Evolutionary conservation across 2,888 invertebrate species (phyloP).

Genomic region (Endotricha flammealis): DNA sequence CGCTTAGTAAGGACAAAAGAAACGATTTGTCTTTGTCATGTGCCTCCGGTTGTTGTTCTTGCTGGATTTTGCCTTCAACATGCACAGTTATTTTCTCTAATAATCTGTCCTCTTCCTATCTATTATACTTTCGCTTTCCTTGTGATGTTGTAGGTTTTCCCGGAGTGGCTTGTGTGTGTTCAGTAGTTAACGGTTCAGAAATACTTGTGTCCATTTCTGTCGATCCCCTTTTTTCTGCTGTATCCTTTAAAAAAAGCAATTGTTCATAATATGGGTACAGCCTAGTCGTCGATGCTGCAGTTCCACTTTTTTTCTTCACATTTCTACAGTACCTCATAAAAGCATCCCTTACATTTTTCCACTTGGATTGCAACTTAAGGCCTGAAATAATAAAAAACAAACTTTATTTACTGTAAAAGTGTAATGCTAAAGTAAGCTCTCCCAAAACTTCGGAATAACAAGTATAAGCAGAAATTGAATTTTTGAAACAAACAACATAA

Average conservation of each 20-base stretch:
- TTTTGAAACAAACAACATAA: too few species aligned
- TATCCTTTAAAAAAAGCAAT: slow-evolving; percentile 3
- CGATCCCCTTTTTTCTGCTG: background rate
- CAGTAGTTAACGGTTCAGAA: background rate
- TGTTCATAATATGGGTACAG: slow-evolving; percentile 4
- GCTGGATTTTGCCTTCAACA: slow-evolving; percentile 3
- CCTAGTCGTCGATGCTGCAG: slow-evolving; percentile 4
- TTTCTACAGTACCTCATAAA: slow-evolving; percentile 3
- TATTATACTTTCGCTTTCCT: slow-evolving; percentile 6
- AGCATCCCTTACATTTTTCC: slow-evolving; percentile 7
- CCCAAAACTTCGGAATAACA: too few species aligned
- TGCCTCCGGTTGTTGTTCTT: slow-evolving; percentile 7
- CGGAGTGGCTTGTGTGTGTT: slow-evolving; percentile 4
- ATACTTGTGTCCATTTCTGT: background rate
- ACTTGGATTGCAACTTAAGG: slow-evolving; percentile 5
- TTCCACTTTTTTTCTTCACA: slow-evolving; percentile 5
- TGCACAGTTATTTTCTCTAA: slow-evolving; percentile 2
- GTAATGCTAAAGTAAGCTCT: too few species aligned
- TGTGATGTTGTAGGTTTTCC: background rate
- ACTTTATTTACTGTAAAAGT: too few species aligned
- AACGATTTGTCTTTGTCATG: too few species aligned
- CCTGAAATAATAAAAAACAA: slow-evolving; percentile 3
- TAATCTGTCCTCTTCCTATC: slow-evolving; percentile 5
- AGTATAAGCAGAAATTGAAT: too few species aligned
- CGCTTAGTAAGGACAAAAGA: too few species aligned